Conservation (phyloP, 2,797 vertebrate species). For the Perodicticus potto region DNA sequence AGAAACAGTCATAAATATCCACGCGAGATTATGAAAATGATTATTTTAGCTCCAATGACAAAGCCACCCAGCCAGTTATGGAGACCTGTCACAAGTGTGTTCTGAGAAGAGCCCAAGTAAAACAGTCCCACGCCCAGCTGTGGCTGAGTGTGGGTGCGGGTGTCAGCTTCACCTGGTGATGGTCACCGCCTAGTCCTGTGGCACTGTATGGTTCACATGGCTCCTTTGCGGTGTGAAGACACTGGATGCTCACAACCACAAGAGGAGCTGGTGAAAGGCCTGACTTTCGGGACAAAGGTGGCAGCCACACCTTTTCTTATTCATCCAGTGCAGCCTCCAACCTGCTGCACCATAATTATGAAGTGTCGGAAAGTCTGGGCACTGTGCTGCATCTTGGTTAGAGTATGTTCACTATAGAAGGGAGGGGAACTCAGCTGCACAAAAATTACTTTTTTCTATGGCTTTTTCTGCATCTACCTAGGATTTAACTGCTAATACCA, state of each 20-base stretch:
- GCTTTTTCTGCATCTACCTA: neutral
- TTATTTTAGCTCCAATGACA: neutral
- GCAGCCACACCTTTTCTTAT: neutral
- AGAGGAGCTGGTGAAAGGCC: neutral
- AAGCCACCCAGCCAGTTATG: neutral
- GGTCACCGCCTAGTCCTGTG: neutral
- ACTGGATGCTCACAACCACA: neutral
- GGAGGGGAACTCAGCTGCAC: neutral
- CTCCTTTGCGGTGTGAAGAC: neutral
- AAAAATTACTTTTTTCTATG: neutral
- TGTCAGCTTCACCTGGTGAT: neutral
- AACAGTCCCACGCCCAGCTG: neutral
- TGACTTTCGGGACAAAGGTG: neutral
- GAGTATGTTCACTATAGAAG: neutral
- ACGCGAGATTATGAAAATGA: neutral
- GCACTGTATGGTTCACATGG: neutral
- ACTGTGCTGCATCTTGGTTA: accelerated
- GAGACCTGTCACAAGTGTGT: neutral
- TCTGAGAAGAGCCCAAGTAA: neutral
- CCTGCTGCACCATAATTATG: neutral
- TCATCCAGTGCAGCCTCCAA: neutral
- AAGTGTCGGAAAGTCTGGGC: neutral
- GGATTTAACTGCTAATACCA: neutral
- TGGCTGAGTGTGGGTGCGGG: accelerated
- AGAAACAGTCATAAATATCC: neutral